Conservation (phyloP, 2,888 invertebrate genomes). For the Plagodis pulveraria region DNA sequence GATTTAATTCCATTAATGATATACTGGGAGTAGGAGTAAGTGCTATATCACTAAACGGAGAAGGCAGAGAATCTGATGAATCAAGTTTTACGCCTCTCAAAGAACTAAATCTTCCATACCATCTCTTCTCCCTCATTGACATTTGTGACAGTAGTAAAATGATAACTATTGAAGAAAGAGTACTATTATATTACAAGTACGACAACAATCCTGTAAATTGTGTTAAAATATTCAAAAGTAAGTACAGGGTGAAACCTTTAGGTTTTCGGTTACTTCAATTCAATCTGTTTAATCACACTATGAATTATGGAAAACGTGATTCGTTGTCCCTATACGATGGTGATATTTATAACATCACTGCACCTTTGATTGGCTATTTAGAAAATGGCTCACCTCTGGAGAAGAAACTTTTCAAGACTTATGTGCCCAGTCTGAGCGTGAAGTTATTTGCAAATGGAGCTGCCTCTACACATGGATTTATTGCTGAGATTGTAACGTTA, state of each 20-base stretch:
- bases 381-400: constrained; percentile 89
- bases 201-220: constrained; percentile 98
- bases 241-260: constrained; percentile 93
- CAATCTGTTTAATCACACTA: constrained; percentile 95
- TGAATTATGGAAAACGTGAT: constrained; percentile 92
- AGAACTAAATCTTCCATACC: constrained; percentile 93
- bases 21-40: constrained; percentile 96
- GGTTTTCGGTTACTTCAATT: constrained; percentile 96
- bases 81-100: constrained; percentile 95
- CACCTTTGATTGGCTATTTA: constrained; percentile 88
- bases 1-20: constrained; percentile 90
- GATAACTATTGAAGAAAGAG: constrained; percentile 94
- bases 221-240: constrained; percentile 97
- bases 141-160: constrained; percentile 98
- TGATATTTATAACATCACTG: constrained; percentile 94
- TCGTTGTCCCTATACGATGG: constrained; percentile 95
- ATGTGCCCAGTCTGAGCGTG: constrained; percentile 93
- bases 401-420: constrained; percentile 90
- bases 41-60: constrained; percentile 95
- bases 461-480: constrained; percentile 96
- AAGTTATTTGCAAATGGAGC: constrained; percentile 98
- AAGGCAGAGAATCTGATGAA: constrained; percentile 93
- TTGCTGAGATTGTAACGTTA: constrained; percentile 97
- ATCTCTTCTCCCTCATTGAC: constrained; percentile 96
- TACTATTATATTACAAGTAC: constrained; percentile 98